Evolutionary conservation across 1,140 invertebrate species (phyloP).

Genomic region (Agrilus planipennis): DNA sequence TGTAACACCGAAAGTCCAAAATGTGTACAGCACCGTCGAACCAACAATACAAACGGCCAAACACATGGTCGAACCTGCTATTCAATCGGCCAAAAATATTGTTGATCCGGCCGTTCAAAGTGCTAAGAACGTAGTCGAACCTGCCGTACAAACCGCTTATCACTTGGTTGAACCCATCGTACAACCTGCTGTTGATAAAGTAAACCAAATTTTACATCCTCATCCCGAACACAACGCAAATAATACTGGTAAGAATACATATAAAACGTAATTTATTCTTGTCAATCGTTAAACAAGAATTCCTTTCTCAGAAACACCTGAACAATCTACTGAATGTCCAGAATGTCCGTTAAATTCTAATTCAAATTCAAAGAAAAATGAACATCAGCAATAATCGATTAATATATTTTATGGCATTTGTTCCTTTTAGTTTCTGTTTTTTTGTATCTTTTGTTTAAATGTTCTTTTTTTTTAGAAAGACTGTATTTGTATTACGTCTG

Average conservation of each 20-base stretch:
- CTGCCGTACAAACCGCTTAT: constrained; percentile 21
- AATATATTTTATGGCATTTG: too few species aligned
- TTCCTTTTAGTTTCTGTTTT: too few species aligned
- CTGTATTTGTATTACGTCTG: too few species aligned
- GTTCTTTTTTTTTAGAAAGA: too few species aligned
- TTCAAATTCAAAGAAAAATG: neutral
- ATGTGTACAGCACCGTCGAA: constrained; percentile 13
- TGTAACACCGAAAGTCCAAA: constrained; percentile 21
- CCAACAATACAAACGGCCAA: constrained; percentile 20
- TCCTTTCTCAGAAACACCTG: neutral
- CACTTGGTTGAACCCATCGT: constrained; percentile 6
- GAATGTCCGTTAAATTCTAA: neutral
- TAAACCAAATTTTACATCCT: constrained; percentile 13
- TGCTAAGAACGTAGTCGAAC: constrained; percentile 21
- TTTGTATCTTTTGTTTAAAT: too few species aligned
- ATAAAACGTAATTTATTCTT: neutral
- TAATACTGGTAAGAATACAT: neutral
- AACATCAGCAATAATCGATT: too few species aligned
- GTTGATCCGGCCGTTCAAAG: constrained; percentile 23
- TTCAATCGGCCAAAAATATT: constrained; percentile 17
- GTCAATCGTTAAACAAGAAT: neutral
- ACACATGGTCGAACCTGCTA: constrained; percentile 15
- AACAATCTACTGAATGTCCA: neutral
- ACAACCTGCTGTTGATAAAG: constrained; percentile 14
- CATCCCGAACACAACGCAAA: neutral